Percentiles rank a stretch among this genome's conserved stretches.
Evolutionary conservation across 2,888 invertebrate genomes (phyloP).

Genomic region (Tetragonisca angustula): DNA sequence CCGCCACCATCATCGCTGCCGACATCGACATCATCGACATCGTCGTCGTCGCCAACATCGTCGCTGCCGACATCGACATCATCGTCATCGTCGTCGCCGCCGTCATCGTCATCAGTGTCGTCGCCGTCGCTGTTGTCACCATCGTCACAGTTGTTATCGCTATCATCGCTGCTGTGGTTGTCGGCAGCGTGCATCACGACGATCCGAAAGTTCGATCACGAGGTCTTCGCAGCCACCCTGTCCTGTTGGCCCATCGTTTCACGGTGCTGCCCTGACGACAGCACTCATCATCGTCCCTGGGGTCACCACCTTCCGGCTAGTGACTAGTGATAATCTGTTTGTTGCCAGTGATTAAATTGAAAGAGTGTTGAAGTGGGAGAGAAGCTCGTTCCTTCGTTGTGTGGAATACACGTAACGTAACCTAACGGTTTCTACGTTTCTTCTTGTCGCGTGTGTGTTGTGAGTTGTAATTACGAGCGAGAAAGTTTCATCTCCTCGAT

Average conservation of each 20-base stretch:
- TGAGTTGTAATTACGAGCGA: slow-evolving; percentile 20
- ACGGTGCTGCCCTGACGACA: slow-evolving; percentile 73
- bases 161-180: slow-evolving; percentile 43
- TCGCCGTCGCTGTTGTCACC: slow-evolving; percentile 10
- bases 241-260: slow-evolving; percentile 63
- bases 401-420: slow-evolving; percentile 62
- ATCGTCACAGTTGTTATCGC: slow-evolving; percentile 32
- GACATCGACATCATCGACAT: slow-evolving; percentile 1
- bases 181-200: slow-evolving; percentile 67
- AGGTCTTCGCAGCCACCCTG: slow-evolving; percentile 68
- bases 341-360: slow-evolving; percentile 66
- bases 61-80: neutral
- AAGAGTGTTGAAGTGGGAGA: slow-evolving; percentile 59
- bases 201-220: slow-evolving; percentile 72
- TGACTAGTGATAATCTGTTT: slow-evolving; percentile 73
- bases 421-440: slow-evolving; percentile 60
- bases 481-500: slow-evolving; percentile 31
- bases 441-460: slow-evolving; percentile 53
- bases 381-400: slow-evolving; percentile 52
- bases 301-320: slow-evolving; percentile 73
- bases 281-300: slow-evolving; percentile 69
- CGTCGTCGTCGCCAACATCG: neutral
- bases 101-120: slow-evolving; percentile 27
- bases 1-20: slow-evolving; percentile 26
- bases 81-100: neutral